Evolutionary conservation across 2,888 invertebrate species (phyloP).

Genomic region (Hypercompe scribonia): DNA sequence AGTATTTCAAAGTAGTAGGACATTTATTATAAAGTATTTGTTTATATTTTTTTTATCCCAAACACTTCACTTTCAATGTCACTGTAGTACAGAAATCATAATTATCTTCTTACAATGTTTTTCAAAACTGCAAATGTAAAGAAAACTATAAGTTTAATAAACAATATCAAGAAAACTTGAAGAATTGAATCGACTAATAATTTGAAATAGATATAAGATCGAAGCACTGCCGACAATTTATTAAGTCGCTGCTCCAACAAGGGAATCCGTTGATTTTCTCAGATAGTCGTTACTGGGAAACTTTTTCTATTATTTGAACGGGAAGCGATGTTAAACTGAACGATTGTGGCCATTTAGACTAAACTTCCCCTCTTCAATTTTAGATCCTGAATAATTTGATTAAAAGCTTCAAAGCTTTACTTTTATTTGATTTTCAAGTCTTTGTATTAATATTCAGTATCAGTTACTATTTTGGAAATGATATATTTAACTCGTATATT

Average conservation of each 20-base stretch:
- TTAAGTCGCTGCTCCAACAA: slow-evolving; percentile 34
- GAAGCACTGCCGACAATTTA: slow-evolving; percentile 28
- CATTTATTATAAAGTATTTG: no score
- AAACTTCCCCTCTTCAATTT: slow-evolving; percentile 38
- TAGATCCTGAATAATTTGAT: slow-evolving; percentile 47
- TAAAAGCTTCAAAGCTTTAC: slow-evolving; percentile 27
- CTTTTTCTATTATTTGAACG: slow-evolving; percentile 70
- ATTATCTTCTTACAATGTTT: neutral
- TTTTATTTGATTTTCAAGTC: neutral
- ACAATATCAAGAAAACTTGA: neutral
- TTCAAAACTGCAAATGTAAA: neutral
- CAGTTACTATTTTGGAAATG: neutral
- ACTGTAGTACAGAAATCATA: no score
- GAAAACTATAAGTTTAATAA: neutral
- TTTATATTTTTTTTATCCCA: no score
- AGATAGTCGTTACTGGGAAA: slow-evolving; percentile 50
- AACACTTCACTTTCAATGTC: no score
- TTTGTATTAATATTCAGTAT: neutral
- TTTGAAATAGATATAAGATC: slow-evolving; percentile 6
- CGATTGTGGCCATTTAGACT: slow-evolving; percentile 57
- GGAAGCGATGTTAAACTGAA: slow-evolving; percentile 60
- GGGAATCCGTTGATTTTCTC: slow-evolving; percentile 58
- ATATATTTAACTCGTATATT: neutral
- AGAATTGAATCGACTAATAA: neutral
- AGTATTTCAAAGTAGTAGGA: no score